Base-by-base conservation (phyloP, 2,113 vertebrate genomes). In the Colaptes auratus region DNA sequence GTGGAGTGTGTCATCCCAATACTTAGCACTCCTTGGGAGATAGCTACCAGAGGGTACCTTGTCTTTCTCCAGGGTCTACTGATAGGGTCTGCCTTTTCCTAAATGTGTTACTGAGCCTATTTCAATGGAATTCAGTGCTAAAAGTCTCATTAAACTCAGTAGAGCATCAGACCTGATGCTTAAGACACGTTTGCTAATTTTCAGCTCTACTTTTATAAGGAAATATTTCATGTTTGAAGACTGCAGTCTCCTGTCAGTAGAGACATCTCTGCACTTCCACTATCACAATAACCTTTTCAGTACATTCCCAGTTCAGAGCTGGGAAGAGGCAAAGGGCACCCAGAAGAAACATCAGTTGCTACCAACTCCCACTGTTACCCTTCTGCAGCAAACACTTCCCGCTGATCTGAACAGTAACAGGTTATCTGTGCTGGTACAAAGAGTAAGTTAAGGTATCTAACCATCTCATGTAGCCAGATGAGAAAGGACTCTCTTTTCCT, bases 401-500 rank as follows among this genome's bases (percentile, higher is more conserved):
- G 10, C 18, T 73, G 36, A 16, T 46, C 65, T 72, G 30, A 69
- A n/a, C 28, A 58, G 61, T 27, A 67, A 13, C 4, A 56, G 56
- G 88, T 69, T 77, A 77, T 35, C 30, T 71, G 66, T 63, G 79
- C 66, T 78, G 52, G 66, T 91, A 70, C 46, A 56, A 74, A 15
- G 66, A 58, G 55, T 53, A 67, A 58, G 58, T 76, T 55, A 66
- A n/a, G 39, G 35, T 70, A 76, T 91, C 77, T 90, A 65, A 82
- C 70, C 63, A 39, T 56, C 69, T 85, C 69, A 86, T 81, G 92
- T 84, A 86, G 33, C 67, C 11, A 89, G 46, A 46, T 67, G 42
- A 27, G 52, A 95, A 96, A 84, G 75, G 66, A 42, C 27, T n/a
- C 65, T 48, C 66, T 76, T 94, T 95, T 87, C 56, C 76, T 85